Base-by-base conservation (phyloP, 2,113 vertebrate species). In the Upupa epops region DNA sequence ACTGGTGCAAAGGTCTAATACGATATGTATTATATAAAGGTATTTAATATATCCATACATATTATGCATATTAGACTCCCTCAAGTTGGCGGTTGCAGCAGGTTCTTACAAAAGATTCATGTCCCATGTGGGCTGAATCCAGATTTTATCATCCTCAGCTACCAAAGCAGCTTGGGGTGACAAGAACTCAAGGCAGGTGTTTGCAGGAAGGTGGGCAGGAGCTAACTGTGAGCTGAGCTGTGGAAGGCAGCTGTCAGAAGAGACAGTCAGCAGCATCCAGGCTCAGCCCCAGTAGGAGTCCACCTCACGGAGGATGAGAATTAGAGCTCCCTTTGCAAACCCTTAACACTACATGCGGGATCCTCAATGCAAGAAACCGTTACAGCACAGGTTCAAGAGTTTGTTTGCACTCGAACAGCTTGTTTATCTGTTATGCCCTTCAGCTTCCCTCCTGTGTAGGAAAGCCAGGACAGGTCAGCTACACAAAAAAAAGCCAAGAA, bases 101-200 rank as follows among this genome's bases (percentile, higher is more conserved):
- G 25, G 19, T 8, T 77, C 51, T 56, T 22, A 3, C 0, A 0
- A 59, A 64, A 64, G 22, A 48, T 29, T 66, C 26, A 4, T 8
- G 14, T 28, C 71, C 59, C 58, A 13, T 0, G 0, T 15, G 51
- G 72, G 66, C 58, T 2, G 5, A 60, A 76, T 16, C 7, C 1
- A 73, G 40, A 70, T 73, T 70, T 60, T 76, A 28, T 13, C 79
- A 59, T 1, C 70, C 26, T 4, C n/a, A 11, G 0, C n/a, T 19
- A 25, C 6, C 70, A 69, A 32, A 74, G 13, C 0, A 31, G 24
- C 29, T 74, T 6, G 28, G 61, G 70, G 66, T 48, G 58, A 51
- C 29, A 64, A 60, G 12, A 5, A 19, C 18, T 24, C 8, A 45
- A 82, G 66, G 66, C 28, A 89, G 81, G n/a, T 74, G 52, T 52